These are phyloP conservation scores for Leptinotarsa haldemani DNA, from an alignment of 2,888 invertebrate genomes.

Conservation along the genomic window DNA sequence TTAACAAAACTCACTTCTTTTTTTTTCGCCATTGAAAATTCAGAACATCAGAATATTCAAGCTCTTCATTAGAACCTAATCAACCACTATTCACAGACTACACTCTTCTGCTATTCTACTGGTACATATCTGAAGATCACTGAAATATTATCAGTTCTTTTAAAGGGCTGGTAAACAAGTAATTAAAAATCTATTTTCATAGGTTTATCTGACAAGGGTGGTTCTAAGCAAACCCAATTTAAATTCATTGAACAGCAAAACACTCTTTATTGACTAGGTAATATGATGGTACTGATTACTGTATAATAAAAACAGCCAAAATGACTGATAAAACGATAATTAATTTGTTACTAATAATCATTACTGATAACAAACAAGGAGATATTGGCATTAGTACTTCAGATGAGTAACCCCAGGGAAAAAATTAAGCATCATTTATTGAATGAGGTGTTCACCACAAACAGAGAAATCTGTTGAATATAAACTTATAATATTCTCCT, in stretches of 20 bases:
- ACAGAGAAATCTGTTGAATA: background rate
- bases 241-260: background rate
- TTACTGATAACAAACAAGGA: conserved; percentile 11
- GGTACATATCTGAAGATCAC: background rate
- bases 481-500: too few relatives aligned
- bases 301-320: conserved; percentile 3
- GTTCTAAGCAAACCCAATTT: background rate
- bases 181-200: background rate
- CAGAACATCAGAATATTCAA: background rate
- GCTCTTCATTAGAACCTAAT: too few relatives aligned
- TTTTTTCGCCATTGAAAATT: background rate
- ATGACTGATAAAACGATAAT: conserved; percentile 11
- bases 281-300: background rate
- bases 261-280: conserved; percentile 2
- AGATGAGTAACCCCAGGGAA: background rate
- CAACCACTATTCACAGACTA: background rate
- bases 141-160: background rate
- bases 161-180: background rate
- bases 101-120: background rate
- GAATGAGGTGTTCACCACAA: too few relatives aligned
- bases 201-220: background rate
- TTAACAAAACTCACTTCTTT: too few relatives aligned
- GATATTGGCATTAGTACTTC: conserved; percentile 1
- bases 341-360: conserved; percentile 11
- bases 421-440: background rate